Conservation (phyloP, 2,113 vertebrate species). For the Oryzias woworae region DNA sequence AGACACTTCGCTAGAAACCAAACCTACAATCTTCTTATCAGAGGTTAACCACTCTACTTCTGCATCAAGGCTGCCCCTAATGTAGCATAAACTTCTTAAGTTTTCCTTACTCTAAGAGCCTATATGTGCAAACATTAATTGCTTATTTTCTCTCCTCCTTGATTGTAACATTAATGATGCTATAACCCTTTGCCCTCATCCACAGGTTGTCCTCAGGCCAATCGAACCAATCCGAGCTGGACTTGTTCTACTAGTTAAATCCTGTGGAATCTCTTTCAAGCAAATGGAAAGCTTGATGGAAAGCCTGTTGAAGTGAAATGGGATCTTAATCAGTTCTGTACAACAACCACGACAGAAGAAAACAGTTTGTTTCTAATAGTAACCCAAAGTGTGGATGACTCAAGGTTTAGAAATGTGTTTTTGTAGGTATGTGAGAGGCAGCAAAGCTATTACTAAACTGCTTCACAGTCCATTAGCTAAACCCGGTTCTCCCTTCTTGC, state of each 20-base stretch:
- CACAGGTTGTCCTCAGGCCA: constrained; percentile 14
- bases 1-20: no score
- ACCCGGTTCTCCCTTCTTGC: constrained; percentile 12
- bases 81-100: no score
- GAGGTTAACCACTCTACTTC: no score
- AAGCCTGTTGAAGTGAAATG: constrained; percentile 20
- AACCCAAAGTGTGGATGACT: not conserved
- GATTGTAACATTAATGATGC: constrained; percentile 35
- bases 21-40: no score
- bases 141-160: not conserved
- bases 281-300: constrained; percentile 33
- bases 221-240: constrained; percentile 23
- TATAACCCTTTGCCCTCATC: constrained; percentile 32
- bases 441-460: constrained; percentile 32
- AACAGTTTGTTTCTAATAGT: constrained; percentile 4
- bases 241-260: constrained; percentile 22
- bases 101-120: not conserved
- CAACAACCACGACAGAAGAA: constrained; percentile 9
- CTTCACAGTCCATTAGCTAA: constrained; percentile 25
- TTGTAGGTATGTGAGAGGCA: constrained; percentile 27
- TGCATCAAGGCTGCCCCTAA: no score
- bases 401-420: constrained; percentile 3
- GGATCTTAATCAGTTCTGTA: constrained; percentile 39
- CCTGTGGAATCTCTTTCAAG: constrained; percentile 28
- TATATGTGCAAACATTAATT: constrained; percentile 5